phyloP scores from a whole-genome alignment of 2,113 vertebrate genomes.

The Chamaea fasciata region DNA sequence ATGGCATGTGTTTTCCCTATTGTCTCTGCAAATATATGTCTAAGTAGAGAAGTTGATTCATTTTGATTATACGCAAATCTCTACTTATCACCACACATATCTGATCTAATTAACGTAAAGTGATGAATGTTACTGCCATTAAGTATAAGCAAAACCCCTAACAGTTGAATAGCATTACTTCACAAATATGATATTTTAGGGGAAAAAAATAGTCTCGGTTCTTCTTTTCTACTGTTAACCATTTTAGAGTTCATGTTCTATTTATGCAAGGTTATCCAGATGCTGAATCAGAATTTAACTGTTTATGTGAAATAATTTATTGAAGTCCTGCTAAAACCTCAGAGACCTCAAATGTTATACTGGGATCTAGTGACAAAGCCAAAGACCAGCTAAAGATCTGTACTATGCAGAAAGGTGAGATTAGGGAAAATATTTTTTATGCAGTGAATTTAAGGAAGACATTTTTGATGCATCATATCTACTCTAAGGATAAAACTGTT shows the following conservation, averaged over 20 bases:
- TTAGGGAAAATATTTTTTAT: neutral
- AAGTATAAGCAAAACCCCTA: neutral
- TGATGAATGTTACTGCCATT: neutral
- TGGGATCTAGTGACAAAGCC: neutral
- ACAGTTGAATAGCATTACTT: neutral
- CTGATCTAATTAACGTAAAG: slow-evolving; percentile 14
- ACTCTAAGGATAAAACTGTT: neutral
- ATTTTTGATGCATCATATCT: neutral
- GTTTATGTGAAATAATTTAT: neutral
- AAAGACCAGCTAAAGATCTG: neutral
- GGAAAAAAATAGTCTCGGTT: neutral
- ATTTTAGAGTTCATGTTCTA: neutral
- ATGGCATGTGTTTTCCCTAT: neutral
- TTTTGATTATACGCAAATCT: neutral
- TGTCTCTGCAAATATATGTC: neutral
- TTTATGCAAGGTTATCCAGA: neutral
- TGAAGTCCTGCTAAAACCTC: neutral
- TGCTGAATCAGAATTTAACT: neutral
- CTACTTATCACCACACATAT: neutral
- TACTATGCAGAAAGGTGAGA: neutral
- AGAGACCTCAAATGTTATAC: neutral
- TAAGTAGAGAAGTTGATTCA: neutral
- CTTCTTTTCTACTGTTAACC: neutral
- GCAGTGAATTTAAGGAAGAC: neutral
- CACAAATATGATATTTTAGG: neutral